Evolutionary conservation across 2,113 vertebrate species (phyloP).

Genomic region (Pterocles orientalis): DNA sequence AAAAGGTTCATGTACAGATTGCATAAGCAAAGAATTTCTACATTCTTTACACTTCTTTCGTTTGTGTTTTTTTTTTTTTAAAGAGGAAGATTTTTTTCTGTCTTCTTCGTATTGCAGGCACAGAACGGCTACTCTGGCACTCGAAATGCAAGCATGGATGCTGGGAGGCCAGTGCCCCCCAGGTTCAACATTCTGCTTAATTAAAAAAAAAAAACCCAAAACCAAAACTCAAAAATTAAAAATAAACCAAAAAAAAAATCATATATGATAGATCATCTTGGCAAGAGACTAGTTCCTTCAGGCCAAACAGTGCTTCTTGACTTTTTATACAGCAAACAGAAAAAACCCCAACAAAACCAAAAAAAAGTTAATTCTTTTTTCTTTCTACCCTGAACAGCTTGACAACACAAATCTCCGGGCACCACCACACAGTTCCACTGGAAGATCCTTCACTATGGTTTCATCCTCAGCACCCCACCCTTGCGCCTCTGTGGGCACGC

Average conservation of each 20-base stretch:
- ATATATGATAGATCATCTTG: slow-evolving; percentile 54
- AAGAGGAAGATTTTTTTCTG: background rate
- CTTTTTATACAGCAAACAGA: slow-evolving; percentile 63
- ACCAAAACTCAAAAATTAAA: background rate
- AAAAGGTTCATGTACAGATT: slow-evolving; percentile 72
- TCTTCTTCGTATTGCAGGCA: slow-evolving; percentile 69
- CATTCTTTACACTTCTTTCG: slow-evolving; percentile 63
- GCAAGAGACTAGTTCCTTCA: slow-evolving; percentile 72
- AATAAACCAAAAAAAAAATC: background rate
- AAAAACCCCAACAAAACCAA: background rate
- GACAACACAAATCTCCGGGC: slow-evolving; percentile 15
- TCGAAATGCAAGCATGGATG: background rate
- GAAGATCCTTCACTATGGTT: slow-evolving; percentile 36
- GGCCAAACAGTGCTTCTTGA: slow-evolving; percentile 76
- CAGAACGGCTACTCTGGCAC: slow-evolving; percentile 63
- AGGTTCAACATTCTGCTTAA: slow-evolving; percentile 54
- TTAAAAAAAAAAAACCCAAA: background rate
- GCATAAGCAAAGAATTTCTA: slow-evolving; percentile 69
- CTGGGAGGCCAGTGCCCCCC: background rate
- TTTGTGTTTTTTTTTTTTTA: background rate
- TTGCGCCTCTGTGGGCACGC: background rate
- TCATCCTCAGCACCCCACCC: background rate
- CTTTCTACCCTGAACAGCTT: slow-evolving; percentile 52
- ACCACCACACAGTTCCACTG: slow-evolving; percentile 13
- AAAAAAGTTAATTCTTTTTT: background rate